Evolutionary conservation across 1,140 invertebrate species (phyloP), one percentile per base, ranked within the genome.

Genomic region (Diuraphis noxia): DNA sequence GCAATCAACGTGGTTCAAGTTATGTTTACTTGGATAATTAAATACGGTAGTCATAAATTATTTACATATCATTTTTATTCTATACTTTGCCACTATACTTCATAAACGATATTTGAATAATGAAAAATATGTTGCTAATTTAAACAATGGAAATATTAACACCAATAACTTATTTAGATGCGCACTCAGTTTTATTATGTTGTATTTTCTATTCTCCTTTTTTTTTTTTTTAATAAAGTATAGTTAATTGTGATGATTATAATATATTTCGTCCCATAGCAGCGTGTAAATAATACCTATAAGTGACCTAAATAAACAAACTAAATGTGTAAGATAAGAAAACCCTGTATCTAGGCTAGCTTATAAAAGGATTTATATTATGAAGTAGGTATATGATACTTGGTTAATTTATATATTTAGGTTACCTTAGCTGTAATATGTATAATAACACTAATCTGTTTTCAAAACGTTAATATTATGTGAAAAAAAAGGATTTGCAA

Each of bases 341-440:
- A 72, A 72, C 56, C 56, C 56, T n/a, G n/a, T 72, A n/a, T 17
- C 56, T n/a, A 72, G 30, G 56, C 13, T 3, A 72, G 56, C 56
- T 72, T 72, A 72, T 72, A 72, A 72, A 72, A 72, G 56, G 56
- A 72, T 72, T 72, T 72, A 72, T 72, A 72, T n/a, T n/a, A 72
- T 72, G 30, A 72, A 72, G 56, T n/a, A n/a, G n/a, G n/a, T 49
- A 46, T 56, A 72, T 72, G 56, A 72, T 72, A 72, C 56, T 72
- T n/a, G n/a, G 56, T 72, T 72, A 72, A 72, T 72, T 72, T 72
- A 72, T 72, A 72, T 72, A 72, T 30, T 72, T 72, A n/a, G 34
- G 56, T 72, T 72, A 13, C 56, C 30, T 72, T 72, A 72, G 56
- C 56, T 72, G 34, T 72, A 72, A n/a, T 72, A n/a, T 72, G 30